Percentiles rank a stretch among this genome's conserved stretches.
phyloP scores from a whole-genome alignment of 92 coral and sea anemone species.

The Palythoa heliodiscus region DNA sequence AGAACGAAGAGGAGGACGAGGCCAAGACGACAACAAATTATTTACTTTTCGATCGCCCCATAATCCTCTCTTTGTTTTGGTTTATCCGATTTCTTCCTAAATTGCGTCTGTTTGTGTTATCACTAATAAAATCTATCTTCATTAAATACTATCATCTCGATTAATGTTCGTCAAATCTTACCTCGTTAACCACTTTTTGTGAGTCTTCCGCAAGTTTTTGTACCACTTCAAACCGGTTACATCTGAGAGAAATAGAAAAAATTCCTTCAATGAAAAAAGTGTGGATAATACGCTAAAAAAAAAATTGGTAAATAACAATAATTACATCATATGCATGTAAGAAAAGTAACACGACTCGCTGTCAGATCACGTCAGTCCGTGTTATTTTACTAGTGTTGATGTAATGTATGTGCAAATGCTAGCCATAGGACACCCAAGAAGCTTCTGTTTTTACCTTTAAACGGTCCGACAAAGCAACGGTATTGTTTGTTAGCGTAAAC shows the following conservation, averaged over 20 bases:
- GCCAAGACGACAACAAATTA: background rate
- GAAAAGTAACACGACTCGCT: no score
- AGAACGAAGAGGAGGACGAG: no score
- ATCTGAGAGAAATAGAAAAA: constrained; percentile 49
- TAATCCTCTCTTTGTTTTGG: no score
- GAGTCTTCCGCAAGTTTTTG: constrained; percentile 83
- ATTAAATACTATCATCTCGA: background rate
- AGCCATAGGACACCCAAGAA: background rate
- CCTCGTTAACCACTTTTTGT: constrained; percentile 76
- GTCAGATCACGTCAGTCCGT: no score
- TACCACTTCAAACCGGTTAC: constrained; percentile 92
- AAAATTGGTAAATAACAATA: no score
- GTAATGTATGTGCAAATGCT: background rate
- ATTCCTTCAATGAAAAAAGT: background rate
- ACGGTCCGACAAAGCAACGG: background rate
- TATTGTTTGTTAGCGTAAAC: no score
- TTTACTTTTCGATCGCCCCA: background rate
- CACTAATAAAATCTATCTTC: background rate
- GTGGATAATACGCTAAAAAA: background rate
- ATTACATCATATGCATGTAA: no score
- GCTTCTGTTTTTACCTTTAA: background rate
- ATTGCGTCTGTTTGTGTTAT: background rate
- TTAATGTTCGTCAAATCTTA: constrained; percentile 26
- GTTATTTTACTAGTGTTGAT: no score
- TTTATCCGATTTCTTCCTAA: background rate